Base-by-base conservation (phyloP, 1,140 invertebrate species). In the Lepeophtheirus salmonis region DNA sequence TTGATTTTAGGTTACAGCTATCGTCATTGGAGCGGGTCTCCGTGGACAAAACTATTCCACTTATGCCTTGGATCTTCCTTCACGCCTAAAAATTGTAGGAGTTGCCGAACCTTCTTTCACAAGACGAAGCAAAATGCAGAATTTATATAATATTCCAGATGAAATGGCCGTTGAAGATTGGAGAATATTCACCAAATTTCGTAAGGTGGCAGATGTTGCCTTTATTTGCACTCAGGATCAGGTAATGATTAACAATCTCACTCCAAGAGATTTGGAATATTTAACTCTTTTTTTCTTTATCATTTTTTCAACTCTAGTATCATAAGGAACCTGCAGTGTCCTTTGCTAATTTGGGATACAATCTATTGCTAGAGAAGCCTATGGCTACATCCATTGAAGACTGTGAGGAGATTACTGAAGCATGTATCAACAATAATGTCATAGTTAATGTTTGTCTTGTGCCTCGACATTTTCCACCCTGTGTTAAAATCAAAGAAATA, bases 301-400 rank as follows among this genome's bases (percentile, higher is more conserved):
- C n/a, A n/a, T n/a, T n/a, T n/a, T n/a, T n/a, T n/a, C n/a, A n/a
- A n/a, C n/a, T 41, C 30, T n/a, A 41, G 30, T 41, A 41, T 41
- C 74, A 75, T 62, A 63, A 71, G 64, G 71, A 70, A 13, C 73
- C 74, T 22, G 70, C 73, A 1, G 54, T 75, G 53, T 69, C 71
- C n/a, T 70, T 74, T 66, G 71, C 73, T 1, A 69, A 70, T 59
- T 67, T 70, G 60, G 74, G 74, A 50, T 76, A 75, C 62, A 65
- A 76, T 59, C 73, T 76, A 57, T 63, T 76, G 3, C 64, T 76
- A 58, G 75, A 76, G 64, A 76, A 76, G 65, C 75, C 75, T 17
- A 75, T 76, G 73, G 70, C 74, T 66, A 41, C 30, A 68, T 71
- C 2, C 71, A 67, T n/a, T 67, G 67, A 69, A 56, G 73, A 75